Conservation (phyloP, 2,888 invertebrate species). For the Eupelmus urozonus region DNA sequence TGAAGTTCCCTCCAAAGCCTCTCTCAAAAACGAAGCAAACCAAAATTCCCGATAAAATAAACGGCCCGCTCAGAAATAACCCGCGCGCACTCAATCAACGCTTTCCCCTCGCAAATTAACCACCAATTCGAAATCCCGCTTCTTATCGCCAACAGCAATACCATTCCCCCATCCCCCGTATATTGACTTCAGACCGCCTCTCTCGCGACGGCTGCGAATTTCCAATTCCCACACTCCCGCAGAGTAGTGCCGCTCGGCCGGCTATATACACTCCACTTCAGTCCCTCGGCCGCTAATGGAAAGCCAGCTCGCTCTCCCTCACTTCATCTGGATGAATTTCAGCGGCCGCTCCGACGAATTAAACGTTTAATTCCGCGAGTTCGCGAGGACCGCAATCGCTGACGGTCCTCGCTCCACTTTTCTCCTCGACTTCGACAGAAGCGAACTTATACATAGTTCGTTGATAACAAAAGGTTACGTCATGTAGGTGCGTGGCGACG, state of each 20-base stretch:
- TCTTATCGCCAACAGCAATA: no score
- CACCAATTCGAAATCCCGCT: no score
- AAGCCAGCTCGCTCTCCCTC: constrained; percentile 19
- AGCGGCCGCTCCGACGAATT: neutral
- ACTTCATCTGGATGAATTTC: constrained; percentile 17
- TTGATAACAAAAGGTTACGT: neutral
- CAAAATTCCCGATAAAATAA: no score
- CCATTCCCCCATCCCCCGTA: no score
- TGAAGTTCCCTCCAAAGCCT: no score
- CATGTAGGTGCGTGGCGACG: neutral
- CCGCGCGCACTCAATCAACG: no score
- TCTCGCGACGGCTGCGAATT: no score
- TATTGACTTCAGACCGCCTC: constrained; percentile 11
- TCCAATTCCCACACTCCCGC: constrained; percentile 9
- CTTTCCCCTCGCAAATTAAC: no score
- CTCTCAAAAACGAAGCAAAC: no score
- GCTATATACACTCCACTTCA: no score
- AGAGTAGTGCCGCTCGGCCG: no score
- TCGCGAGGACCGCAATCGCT: constrained; percentile 1
- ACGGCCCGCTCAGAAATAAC: no score
- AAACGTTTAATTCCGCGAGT: constrained; percentile 22
- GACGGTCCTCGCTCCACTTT: constrained; percentile 2
- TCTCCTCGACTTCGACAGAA: neutral
- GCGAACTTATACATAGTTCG: neutral
- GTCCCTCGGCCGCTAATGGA: constrained; percentile 43